Evolutionary conservation across 37 sponge, comb jelly and placozoan species (phyloP), one percentile per base, ranked within the genome.

Genomic region (Ianthella basta): DNA sequence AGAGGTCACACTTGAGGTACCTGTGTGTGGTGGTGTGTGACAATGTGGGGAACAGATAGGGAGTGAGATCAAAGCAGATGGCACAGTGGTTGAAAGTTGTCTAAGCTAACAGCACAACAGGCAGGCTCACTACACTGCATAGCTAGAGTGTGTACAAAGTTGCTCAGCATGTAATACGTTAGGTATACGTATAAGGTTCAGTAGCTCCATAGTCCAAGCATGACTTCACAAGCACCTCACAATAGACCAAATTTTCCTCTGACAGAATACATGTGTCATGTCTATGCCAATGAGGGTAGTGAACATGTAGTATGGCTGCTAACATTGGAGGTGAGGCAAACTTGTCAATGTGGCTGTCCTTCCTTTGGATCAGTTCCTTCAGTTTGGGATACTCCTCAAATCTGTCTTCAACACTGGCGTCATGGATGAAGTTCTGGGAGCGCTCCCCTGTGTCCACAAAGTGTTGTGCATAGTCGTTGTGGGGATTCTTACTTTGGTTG

Each of bases 371-470:
- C 25, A 98, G 89, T 74, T 98, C 98, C 56, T 90, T 85, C 50
- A 98, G 88, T 59, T 98, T 98, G 21, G 98, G 98, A 59, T 98
- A 98, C 80, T 98, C 98, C 60, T 86, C 92, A 82, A 98, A 98
- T 72, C 98, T 60, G 70, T 96, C 96, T 19, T 74, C 82, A 64
- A 95, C 92, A 90, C 97, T 93, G 15, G 86, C 87, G 40, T 98
- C 98, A 41, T 94, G 83, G 41, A 98, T 98, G 80, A 95, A 98
- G 87, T 98, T 98, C 86, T 98, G 98, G 8, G 98, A 90, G 38
- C 98, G 56, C 56, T 95, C 90, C 2, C 94, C 91, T 30, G 96
- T 98, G 68, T 98, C 98, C 23, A 98, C 91, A 81, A 92, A 98
- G 85, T 98, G 96, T 59, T 98, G 98, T 0, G 91, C 88, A 82